A percentile compares a stretch with the other conserved stretches of the same genome.
Evolutionary conservation across 2,113 vertebrate species (phyloP).

Genomic region (Chroicocephalus ridibundus): DNA sequence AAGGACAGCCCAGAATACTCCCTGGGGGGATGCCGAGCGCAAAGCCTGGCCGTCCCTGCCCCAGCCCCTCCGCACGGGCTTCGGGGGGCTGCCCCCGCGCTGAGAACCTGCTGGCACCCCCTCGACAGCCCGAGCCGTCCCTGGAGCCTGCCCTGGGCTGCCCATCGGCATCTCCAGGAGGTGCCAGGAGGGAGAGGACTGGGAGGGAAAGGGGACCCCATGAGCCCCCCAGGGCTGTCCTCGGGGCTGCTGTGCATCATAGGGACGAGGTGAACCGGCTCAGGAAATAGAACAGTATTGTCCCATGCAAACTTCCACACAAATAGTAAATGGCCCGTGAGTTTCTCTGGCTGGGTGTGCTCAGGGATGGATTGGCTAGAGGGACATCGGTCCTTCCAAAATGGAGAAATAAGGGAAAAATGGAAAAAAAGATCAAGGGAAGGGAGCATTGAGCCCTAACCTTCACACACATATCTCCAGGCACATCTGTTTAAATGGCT

Average conservation of each 20-base stretch:
- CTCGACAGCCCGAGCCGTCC: neutral
- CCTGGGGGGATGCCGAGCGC: neutral
- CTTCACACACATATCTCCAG: neutral
- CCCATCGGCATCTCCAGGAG: neutral
- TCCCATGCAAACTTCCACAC: neutral
- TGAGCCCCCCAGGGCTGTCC: neutral
- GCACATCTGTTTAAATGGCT: neutral
- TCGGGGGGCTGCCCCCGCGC: neutral
- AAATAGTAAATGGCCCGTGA: neutral
- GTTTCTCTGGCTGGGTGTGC: neutral
- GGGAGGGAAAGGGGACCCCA: neutral
- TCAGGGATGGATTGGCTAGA: neutral
- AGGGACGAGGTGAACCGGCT: neutral
- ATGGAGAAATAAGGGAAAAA: neutral
- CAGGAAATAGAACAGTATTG: neutral
- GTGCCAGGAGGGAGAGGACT: neutral
- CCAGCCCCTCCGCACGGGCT: accelerated
- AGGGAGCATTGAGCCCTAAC: neutral
- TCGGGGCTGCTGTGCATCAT: accelerated
- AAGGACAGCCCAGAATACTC: neutral
- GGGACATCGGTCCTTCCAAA: neutral
- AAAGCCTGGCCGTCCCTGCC: neutral
- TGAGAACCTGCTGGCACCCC: neutral
- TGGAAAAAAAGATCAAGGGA: accelerated
- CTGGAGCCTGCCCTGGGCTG: neutral